Evolutionary conservation across 2,797 vertebrate genomes (phyloP).

Genomic region (Hypotaenidia philippensis): DNA sequence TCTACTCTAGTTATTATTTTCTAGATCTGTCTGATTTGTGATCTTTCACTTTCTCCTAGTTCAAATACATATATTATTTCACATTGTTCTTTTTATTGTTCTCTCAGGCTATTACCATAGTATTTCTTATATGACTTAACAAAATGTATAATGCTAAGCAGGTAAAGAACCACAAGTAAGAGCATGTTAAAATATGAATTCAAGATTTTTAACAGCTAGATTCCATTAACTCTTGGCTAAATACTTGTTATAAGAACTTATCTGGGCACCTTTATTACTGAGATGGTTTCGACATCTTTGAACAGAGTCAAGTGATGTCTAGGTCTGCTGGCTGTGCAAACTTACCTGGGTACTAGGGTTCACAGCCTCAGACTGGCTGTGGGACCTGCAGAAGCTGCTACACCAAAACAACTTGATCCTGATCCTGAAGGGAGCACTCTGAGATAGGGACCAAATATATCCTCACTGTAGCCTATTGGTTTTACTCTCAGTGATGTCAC

Average conservation of each 20-base stretch:
- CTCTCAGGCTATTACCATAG: neutral
- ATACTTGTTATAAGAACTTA: neutral
- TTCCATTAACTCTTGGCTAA: neutral
- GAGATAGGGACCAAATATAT: neutral
- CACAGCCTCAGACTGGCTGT: neutral
- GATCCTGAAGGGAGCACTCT: neutral
- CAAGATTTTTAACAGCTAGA: neutral
- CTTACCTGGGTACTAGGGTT: neutral
- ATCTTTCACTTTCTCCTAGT: neutral
- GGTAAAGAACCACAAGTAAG: neutral
- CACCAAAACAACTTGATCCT: neutral
- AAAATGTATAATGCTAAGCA: neutral
- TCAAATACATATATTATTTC: neutral
- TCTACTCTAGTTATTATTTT: neutral
- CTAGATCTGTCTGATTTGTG: neutral
- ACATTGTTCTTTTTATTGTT: neutral
- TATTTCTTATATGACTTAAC: neutral
- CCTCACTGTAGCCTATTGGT: neutral
- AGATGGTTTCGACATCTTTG: neutral
- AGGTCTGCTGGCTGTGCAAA: neutral
- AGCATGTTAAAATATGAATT: neutral
- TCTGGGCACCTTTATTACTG: neutral
- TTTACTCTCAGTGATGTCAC: neutral
- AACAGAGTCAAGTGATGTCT: neutral
- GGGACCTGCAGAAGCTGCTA: neutral